Percentiles rank a stretch among this genome's conserved stretches.
phyloP scores from a whole-genome alignment of 2,888 invertebrate genomes.

The Eurytoma californica region DNA sequence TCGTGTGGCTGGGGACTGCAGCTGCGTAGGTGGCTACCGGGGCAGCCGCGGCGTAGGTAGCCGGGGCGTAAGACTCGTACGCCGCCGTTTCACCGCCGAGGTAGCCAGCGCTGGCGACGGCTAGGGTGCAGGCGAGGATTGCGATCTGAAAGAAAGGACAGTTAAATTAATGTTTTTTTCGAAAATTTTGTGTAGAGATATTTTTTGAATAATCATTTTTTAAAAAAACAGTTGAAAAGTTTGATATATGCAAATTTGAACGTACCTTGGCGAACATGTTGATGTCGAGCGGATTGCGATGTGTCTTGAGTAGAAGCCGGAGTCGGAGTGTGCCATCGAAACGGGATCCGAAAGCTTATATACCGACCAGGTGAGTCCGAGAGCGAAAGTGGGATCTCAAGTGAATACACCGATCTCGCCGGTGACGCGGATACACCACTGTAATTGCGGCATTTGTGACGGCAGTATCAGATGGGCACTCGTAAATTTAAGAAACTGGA shows the following conservation, averaged over 20 bases:
- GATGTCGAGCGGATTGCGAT: background rate
- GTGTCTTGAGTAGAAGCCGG: background rate
- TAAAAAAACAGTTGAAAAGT: background rate
- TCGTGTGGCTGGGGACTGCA: slow-evolving; percentile 47
- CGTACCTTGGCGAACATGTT: slow-evolving; percentile 48
- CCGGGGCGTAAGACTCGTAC: slow-evolving; percentile 61
- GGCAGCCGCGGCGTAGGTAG: slow-evolving; percentile 59
- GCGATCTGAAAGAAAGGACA: slow-evolving; percentile 59
- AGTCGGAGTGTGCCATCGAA: background rate
- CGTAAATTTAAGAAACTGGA: no score
- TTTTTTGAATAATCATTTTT: no score
- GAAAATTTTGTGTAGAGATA: no score
- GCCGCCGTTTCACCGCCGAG: slow-evolving; percentile 50
- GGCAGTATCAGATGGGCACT: no score
- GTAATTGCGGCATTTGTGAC: no score
- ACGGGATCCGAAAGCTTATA: slow-evolving; percentile 17
- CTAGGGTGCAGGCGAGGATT: slow-evolving; percentile 66
- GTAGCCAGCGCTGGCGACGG: slow-evolving; percentile 67
- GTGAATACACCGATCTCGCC: no score
- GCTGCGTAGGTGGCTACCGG: slow-evolving; percentile 57
- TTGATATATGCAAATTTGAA: background rate
- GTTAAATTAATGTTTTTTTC: background rate
- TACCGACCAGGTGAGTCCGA: background rate
- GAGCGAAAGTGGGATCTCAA: slow-evolving; percentile 4
- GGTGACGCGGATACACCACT: no score